Percentiles rank a stretch among this genome's conserved stretches.
Conservation (phyloP, 2,888 invertebrate species). For the Meliscaeva auricollis region DNA sequence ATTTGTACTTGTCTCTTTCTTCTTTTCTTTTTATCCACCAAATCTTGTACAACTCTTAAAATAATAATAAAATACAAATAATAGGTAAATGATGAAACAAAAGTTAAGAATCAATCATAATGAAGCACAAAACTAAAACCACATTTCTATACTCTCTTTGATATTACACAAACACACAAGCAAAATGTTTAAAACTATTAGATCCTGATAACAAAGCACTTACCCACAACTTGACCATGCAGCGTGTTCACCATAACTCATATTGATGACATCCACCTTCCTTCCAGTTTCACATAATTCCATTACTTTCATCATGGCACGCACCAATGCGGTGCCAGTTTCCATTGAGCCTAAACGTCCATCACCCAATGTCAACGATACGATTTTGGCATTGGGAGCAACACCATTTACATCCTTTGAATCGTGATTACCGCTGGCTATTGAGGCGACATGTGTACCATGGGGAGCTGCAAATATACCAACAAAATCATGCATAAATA, state of each 20-base stretch:
- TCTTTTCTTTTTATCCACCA: constrained; percentile 79
- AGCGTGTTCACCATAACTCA: constrained; percentile 98
- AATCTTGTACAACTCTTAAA: constrained; percentile 66
- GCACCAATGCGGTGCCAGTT: constrained; percentile 95
- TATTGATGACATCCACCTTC: constrained; percentile 95
- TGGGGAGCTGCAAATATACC: constrained; percentile 91
- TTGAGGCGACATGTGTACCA: constrained; percentile 98
- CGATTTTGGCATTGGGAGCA: constrained; percentile 97
- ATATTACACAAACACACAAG: constrained; percentile 14
- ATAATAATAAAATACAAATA: constrained; percentile 49
- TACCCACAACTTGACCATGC: constrained; percentile 96
- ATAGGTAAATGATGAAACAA: constrained; percentile 50
- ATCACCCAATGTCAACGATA: constrained; percentile 97
- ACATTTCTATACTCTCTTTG: neutral
- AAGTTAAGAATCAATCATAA: constrained; percentile 36
- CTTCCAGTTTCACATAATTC: constrained; percentile 86
- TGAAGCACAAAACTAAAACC: constrained; percentile 19
- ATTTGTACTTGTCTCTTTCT: constrained; percentile 77
- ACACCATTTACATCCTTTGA: constrained; percentile 95
- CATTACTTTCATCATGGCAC: constrained; percentile 96
- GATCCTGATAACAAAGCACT: constrained; percentile 78
- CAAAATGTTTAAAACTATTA: constrained; percentile 19
- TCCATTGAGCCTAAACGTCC: constrained; percentile 97
- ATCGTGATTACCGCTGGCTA: constrained; percentile 94
- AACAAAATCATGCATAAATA: constrained; percentile 44